Evolutionary conservation across 2,113 vertebrate genomes (phyloP).

Genomic region (Marmota monax): DNA sequence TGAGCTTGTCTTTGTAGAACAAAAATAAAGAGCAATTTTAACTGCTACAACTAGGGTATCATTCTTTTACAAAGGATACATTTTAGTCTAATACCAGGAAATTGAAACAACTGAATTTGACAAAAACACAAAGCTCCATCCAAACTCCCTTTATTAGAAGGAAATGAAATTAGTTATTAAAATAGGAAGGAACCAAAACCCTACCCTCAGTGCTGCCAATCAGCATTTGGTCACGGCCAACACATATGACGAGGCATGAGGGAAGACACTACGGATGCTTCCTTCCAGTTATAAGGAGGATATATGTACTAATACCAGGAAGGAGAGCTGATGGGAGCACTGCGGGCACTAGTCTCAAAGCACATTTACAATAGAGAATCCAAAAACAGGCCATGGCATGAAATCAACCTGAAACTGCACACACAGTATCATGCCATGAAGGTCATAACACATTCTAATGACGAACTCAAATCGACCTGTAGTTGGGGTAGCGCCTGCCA

Average conservation of each 20-base stretch:
- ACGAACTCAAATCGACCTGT: too few relatives aligned
- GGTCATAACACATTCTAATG: neutral
- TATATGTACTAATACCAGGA: conserved; percentile 76
- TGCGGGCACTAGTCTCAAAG: conserved; percentile 76
- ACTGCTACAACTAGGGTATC: neutral
- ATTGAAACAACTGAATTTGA: conserved; percentile 32
- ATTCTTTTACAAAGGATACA: neutral
- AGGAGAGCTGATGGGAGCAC: conserved; percentile 71
- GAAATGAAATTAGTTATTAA: conserved; percentile 84
- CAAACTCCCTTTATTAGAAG: conserved; percentile 78
- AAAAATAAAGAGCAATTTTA: conserved; percentile 9
- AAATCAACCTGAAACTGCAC: conserved; percentile 59
- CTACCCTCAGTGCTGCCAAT: conserved; percentile 82
- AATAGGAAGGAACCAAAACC: conserved; percentile 78
- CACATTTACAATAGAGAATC: conserved; percentile 54
- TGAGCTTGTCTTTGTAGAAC: neutral
- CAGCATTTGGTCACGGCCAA: conserved; percentile 78
- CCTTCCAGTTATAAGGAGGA: conserved; percentile 80
- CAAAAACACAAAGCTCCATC: conserved; percentile 64
- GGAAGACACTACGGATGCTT: conserved; percentile 74
- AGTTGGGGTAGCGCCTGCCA: too few relatives aligned
- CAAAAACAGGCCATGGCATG: conserved; percentile 68
- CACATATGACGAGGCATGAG: conserved; percentile 77
- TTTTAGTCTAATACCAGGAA: conserved; percentile 41
- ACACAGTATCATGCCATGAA: conserved; percentile 6